Conservation (phyloP, 2,888 invertebrate species). For the Mechanitis mazaeus region DNA sequence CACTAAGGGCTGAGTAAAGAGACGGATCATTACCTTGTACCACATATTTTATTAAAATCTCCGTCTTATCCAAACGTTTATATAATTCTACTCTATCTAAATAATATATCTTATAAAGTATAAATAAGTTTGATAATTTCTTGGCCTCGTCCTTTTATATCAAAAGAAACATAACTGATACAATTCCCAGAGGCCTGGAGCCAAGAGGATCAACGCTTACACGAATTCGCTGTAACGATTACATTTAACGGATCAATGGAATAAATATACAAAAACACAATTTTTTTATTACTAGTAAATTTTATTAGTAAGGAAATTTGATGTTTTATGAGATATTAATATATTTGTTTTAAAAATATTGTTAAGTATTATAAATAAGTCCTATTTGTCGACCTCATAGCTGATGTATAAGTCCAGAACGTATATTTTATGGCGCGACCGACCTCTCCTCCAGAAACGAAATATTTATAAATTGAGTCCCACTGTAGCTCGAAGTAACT, state of each 20-base stretch:
- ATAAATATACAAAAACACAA: too few relatives aligned
- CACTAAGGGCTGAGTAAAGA: neutral
- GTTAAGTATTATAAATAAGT: neutral
- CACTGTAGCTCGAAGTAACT: neutral
- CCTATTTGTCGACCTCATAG: neutral
- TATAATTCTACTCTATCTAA: neutral
- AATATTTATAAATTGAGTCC: neutral
- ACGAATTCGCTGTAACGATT: constrained; percentile 2
- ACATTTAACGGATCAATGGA: too few relatives aligned
- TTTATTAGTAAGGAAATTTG: too few relatives aligned
- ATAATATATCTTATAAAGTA: neutral
- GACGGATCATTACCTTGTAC: neutral
- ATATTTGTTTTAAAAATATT: neutral
- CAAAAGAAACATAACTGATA: constrained; percentile 23
- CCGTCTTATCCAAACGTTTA: too few relatives aligned
- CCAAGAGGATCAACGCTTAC: constrained; percentile 14
- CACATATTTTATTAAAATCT: neutral
- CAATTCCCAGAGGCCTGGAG: constrained; percentile 13
- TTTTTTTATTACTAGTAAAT: too few relatives aligned
- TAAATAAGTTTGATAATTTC: neutral
- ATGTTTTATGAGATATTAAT: neutral
- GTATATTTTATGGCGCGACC: neutral
- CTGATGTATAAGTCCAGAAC: constrained; percentile 1
- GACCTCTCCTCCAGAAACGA: neutral
- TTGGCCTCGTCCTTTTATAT: constrained; percentile 24